Evolutionary conservation across 2,888 invertebrate genomes (phyloP).

Genomic region (Drosophila dives): DNA sequence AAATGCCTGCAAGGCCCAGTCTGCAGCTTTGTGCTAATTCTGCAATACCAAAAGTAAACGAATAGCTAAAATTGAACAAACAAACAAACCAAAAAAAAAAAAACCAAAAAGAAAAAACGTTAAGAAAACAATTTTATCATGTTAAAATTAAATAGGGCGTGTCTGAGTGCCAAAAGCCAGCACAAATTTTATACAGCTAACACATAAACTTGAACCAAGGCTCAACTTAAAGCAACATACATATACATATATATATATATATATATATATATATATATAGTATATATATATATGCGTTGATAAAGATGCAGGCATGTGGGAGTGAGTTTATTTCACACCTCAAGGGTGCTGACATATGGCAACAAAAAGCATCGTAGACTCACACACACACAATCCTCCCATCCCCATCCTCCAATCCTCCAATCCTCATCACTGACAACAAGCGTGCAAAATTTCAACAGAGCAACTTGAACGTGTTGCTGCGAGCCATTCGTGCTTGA

Average conservation of each 20-base stretch:
- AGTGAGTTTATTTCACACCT: slow-evolving; percentile 74
- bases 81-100: slow-evolving; percentile 9
- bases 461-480: slow-evolving; percentile 71
- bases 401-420: too few relatives aligned
- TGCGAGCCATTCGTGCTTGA: slow-evolving; percentile 78
- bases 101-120: slow-evolving; percentile 11
- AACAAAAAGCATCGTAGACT: slow-evolving; percentile 57
- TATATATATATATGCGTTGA: slow-evolving; percentile 2
- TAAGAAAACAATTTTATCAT: slow-evolving; percentile 46
- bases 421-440: slow-evolving; percentile 36
- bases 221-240: slow-evolving; percentile 43
- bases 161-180: slow-evolving; percentile 22
- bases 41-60: slow-evolving; percentile 32
- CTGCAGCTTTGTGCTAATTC: slow-evolving; percentile 35
- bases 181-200: slow-evolving; percentile 43
- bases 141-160: slow-evolving; percentile 35
- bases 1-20: neutral
- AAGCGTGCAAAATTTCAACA: slow-evolving; percentile 57
- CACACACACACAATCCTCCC: slow-evolving; percentile 9
- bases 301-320: slow-evolving; percentile 4
- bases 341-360: slow-evolving; percentile 73
- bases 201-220: slow-evolving; percentile 33
- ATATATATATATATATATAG: slow-evolving; percentile 7
- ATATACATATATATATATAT: neutral
- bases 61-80: slow-evolving; percentile 48